A percentile compares a stretch with the other conserved stretches of the same genome.
Evolutionary conservation across 2,797 vertebrate genomes (phyloP).

Genomic region (Carapus acus): DNA sequence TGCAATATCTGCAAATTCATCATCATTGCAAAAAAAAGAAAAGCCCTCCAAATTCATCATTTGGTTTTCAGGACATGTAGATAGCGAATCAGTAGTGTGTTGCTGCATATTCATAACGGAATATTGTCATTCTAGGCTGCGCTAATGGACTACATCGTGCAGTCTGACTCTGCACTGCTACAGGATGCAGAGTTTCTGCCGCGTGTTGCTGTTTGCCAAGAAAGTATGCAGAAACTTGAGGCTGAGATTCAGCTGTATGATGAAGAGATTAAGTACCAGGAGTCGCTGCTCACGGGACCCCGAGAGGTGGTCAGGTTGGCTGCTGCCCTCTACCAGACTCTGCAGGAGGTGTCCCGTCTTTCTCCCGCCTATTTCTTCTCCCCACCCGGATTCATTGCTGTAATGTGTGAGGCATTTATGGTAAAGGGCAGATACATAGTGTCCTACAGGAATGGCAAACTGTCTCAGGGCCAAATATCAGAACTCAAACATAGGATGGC

Average conservation of each 20-base stretch:
- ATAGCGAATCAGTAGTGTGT: no score
- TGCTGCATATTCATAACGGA: no score
- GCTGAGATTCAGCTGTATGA: conserved; percentile 40
- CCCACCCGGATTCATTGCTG: conserved; percentile 55
- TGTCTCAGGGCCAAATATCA: conserved; percentile 36
- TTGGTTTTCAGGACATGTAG: no score
- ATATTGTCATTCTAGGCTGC: conserved; percentile 47
- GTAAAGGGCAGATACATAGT: conserved; percentile 28
- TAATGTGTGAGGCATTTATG: conserved; percentile 50
- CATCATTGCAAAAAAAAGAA: no score
- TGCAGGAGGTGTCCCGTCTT: conserved; percentile 71
- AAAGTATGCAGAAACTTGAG: conserved; percentile 45
- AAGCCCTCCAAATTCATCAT: no score
- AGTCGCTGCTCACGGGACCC: conserved; percentile 48
- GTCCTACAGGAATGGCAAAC: conserved; percentile 17
- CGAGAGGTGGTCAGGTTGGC: conserved; percentile 53
- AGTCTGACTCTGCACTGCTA: conserved; percentile 36
- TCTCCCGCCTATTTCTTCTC: conserved; percentile 73
- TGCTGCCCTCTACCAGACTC: conserved; percentile 60
- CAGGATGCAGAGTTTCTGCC: conserved; percentile 56
- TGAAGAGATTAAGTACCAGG: conserved; percentile 43
- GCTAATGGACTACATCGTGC: conserved; percentile 61
- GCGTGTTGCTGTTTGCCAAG: conserved; percentile 37
- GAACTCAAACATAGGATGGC: conserved; percentile 66
- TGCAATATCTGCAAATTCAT: no score